These are phyloP conservation scores for Gobiocypris rarus DNA, from an alignment of 2,113 vertebrate genomes.

Conservation along the genomic window DNA sequence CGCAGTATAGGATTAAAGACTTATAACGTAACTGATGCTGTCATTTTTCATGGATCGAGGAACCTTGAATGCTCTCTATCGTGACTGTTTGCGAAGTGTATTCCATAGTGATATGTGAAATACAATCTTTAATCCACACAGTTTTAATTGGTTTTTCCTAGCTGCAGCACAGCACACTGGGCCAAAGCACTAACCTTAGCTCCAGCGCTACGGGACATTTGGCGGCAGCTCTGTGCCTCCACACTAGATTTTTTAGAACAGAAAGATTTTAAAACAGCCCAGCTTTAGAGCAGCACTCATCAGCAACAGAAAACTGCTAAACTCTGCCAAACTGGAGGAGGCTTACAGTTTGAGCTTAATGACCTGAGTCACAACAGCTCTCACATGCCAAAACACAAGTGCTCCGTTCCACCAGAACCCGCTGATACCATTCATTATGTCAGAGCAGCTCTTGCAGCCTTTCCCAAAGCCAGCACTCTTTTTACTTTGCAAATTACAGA, in stretches of 20 bases:
- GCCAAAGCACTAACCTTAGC: not conserved
- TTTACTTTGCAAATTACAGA: not conserved
- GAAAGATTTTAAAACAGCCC: conserved; percentile 8
- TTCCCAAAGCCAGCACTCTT: conserved; percentile 16
- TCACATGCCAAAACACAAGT: not conserved
- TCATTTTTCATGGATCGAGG: conserved; percentile 75
- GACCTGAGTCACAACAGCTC: conserved; percentile 19
- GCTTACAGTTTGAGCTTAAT: conserved; percentile 31
- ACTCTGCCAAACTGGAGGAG: not conserved
- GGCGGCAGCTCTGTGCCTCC: not conserved
- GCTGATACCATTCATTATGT: conserved; percentile 21
- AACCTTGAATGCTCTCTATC: conserved; percentile 56
- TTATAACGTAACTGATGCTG: conserved; percentile 81
- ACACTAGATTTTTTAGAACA: not conserved
- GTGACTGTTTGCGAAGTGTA: not conserved
- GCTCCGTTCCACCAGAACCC: not conserved
- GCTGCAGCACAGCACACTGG: not conserved
- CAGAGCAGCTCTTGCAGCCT: not conserved
- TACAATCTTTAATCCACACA: conserved; percentile 33
- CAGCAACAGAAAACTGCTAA: conserved; percentile 4
- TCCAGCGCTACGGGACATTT: conserved; percentile 11
- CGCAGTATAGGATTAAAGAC: conserved; percentile 82
- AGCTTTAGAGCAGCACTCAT: not conserved
- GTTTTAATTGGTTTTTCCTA: conserved; percentile 28
- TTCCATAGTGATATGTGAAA: conserved; percentile 18